These are phyloP conservation scores for Diceros bicornis DNA, from an alignment of 2,797 vertebrate species.

Conservation along the genomic window DNA sequence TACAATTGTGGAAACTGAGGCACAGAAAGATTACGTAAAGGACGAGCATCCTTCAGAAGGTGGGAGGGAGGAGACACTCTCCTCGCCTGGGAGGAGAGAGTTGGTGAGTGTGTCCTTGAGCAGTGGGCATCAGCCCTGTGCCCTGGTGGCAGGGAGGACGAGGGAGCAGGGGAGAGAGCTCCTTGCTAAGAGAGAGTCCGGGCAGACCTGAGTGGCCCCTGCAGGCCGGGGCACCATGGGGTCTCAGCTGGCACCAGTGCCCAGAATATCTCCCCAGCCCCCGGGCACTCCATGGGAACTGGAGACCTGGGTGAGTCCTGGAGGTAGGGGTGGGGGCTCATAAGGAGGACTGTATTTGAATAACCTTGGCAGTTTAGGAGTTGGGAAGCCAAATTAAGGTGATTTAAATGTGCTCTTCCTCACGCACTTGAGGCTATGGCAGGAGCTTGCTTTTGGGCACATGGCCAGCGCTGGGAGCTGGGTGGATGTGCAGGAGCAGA, in stretches of 20 bases:
- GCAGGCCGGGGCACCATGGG: background rate
- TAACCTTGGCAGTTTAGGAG: background rate
- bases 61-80: accelerated
- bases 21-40: background rate
- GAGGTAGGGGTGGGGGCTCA: background rate
- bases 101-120: background rate
- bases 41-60: background rate
- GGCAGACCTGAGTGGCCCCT: background rate
- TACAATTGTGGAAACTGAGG: background rate
- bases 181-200: background rate
- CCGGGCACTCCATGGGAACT: background rate
- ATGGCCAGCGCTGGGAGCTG: background rate
- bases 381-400: background rate
- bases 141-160: background rate
- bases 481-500: background rate
- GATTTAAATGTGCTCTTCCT: background rate
- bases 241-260: background rate
- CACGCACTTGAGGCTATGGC: too few relatives aligned
- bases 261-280: background rate
- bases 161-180: background rate
- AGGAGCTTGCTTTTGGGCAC: background rate
- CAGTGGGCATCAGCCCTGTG: background rate
- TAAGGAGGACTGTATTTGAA: background rate
- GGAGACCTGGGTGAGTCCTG: background rate
- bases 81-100: background rate